Conservation (phyloP, 2,888 invertebrate genomes). For the Melangyna quadrimaculata region DNA sequence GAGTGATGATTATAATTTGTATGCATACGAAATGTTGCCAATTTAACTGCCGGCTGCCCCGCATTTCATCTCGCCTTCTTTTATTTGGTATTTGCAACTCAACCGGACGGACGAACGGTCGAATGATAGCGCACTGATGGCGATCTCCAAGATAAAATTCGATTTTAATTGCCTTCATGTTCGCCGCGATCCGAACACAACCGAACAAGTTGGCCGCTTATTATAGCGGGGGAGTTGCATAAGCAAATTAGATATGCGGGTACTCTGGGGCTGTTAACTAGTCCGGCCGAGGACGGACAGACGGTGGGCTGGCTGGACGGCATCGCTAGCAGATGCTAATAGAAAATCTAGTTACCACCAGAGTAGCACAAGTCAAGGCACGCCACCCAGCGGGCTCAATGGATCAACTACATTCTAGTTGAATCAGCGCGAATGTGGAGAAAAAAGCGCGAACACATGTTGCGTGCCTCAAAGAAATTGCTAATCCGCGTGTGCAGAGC, state of each 20-base stretch:
- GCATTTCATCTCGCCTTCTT: neutral
- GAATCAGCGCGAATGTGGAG: slow-evolving; percentile 23
- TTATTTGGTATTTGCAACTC: slow-evolving; percentile 19
- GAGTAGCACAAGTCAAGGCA: slow-evolving; percentile 64
- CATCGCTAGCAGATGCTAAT: slow-evolving; percentile 19
- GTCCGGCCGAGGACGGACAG: slow-evolving; percentile 4
- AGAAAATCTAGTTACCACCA: slow-evolving; percentile 67
- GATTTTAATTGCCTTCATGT: slow-evolving; percentile 78
- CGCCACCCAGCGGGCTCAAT: slow-evolving; percentile 65
- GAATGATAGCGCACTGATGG: slow-evolving; percentile 42
- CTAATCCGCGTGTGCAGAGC: slow-evolving; percentile 68
- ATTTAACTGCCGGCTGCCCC: neutral
- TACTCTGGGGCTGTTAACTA: slow-evolving; percentile 34
- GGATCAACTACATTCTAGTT: slow-evolving; percentile 39
- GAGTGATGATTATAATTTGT: slow-evolving; percentile 65
- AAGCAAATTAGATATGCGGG: slow-evolving; percentile 62
- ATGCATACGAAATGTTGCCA: slow-evolving; percentile 61
- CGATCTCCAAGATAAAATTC: slow-evolving; percentile 71
- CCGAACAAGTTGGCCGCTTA: slow-evolving; percentile 10
- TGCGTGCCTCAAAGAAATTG: slow-evolving; percentile 67
- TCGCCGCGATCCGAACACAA: slow-evolving; percentile 65
- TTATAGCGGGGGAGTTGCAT: slow-evolving; percentile 60
- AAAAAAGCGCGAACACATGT: slow-evolving; percentile 66
- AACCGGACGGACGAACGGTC: slow-evolving; percentile 37
- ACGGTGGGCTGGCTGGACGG: neutral